Conservation (phyloP, 1,140 invertebrate species). For the Monochamus saltuarius region DNA sequence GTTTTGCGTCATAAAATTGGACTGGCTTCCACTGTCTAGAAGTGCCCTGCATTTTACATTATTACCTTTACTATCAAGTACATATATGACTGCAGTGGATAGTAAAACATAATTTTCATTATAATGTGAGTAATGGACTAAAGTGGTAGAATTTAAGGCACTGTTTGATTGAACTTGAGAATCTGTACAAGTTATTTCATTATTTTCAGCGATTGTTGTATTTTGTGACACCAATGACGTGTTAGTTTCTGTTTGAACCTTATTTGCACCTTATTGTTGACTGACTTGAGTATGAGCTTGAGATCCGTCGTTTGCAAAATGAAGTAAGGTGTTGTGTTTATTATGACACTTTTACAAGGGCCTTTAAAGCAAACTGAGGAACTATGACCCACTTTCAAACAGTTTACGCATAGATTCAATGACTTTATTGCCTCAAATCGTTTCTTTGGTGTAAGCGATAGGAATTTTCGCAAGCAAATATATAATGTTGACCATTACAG, state of each 20-base stretch:
- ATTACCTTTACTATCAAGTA: constrained; percentile 6
- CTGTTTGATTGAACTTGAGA: background rate
- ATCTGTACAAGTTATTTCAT: background rate
- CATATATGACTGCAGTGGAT: constrained; percentile 2
- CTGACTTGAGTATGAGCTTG: too few species aligned
- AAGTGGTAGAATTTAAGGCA: background rate
- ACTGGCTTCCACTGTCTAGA: constrained; percentile 8
- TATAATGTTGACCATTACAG: too few species aligned
- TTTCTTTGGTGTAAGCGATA: background rate
- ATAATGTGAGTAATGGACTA: background rate
- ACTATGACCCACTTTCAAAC: too few species aligned
- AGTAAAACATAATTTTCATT: constrained; percentile 5
- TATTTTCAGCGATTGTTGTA: constrained; percentile 3
- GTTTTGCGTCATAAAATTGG: constrained; percentile 10
- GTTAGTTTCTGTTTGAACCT: too few species aligned
- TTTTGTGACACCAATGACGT: too few species aligned
- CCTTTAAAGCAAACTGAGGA: too few species aligned
- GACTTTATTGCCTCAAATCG: background rate
- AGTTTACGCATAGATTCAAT: constrained; percentile 1
- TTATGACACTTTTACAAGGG: too few species aligned
- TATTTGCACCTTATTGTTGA: too few species aligned
- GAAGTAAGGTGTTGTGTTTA: too few species aligned
- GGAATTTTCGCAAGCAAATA: constrained; percentile 4
- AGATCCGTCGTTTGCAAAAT: too few species aligned
- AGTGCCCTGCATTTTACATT: constrained; percentile 4